Base-by-base conservation (phyloP, 2,797 vertebrate species). In the Petrocephalus schoutedeni region DNA sequence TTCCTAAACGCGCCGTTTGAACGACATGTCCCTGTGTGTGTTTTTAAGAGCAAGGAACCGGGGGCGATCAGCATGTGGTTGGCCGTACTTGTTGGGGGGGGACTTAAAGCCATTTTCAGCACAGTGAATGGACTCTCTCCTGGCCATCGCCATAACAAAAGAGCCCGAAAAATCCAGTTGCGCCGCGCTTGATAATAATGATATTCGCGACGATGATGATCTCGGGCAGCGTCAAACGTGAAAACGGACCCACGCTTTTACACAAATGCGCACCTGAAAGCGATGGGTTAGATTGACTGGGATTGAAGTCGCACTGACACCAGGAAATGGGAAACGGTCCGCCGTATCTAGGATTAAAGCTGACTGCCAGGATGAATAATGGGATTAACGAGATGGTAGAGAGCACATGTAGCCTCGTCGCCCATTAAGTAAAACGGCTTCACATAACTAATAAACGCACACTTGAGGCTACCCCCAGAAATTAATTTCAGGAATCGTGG, bases 361-460 rank as follows among this genome's bases (percentile, higher is more conserved):
- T 89, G 91, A 91, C 92, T 90, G 91, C 80, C 90, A 91, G 88
- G 90, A 90, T 91, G 92, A 88, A 89, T 92, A 92, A 91, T 92
- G 89, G 92, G 93, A 93, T 94, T 93, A 93, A 89, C 88, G 88
- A 90, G 23, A 89, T 90, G 89, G 91, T 90, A 90, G 61, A 91
- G 90, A 92, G 92, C 90, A 89, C 89, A 89, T 54, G 56, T 89
- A 91, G 92, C 91, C 87, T 85, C 89, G 53, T 87, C 91, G 90
- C 91, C 89, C 91, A 89, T 67, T 90, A 91, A 88, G 16, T 59
- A 88, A 88, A 87, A 67, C 51, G 85, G 86, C 85, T 58, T 56
- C 14, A 51, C 53, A 82, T 71, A 58, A 85, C 86, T 61, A 45
- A 83, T 86, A 61, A 77, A 61, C 36, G 86, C 53, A 85, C 59